Evolutionary conservation across 2,888 invertebrate genomes (phyloP).

Genomic region (Agrypnus murinus): DNA sequence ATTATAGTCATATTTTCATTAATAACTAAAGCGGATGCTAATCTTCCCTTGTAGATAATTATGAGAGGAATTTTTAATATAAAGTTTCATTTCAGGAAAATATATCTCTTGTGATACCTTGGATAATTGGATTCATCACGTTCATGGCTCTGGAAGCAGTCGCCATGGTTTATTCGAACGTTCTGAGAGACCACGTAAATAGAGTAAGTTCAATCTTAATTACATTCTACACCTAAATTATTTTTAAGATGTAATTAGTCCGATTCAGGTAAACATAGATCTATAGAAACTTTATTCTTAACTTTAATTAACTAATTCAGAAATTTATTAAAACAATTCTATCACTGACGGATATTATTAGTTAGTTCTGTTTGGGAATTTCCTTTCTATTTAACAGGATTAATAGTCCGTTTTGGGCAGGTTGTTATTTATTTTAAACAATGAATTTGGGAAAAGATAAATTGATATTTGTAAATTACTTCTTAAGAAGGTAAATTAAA

Average conservation of each 20-base stretch:
- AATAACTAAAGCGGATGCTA: background rate
- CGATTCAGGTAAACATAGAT: background rate
- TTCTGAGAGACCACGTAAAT: conserved; percentile 87
- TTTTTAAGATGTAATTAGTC: conserved; percentile 9
- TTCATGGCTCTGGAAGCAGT: conserved; percentile 88
- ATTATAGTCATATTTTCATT: background rate
- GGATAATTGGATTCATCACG: conserved; percentile 87
- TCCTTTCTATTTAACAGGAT: no score
- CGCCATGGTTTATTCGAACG: conserved; percentile 88
- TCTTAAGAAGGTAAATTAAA: conserved; percentile 14
- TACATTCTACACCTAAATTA: conserved; percentile 19
- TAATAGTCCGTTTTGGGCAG: no score
- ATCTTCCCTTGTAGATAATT: conserved; percentile 3
- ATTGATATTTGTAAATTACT: conserved; percentile 16
- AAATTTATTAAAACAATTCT: background rate
- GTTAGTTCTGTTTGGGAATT: background rate
- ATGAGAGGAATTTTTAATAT: background rate
- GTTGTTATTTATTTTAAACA: background rate
- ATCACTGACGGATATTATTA: conserved; percentile 1
- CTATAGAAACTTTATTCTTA: background rate
- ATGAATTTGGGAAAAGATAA: conserved; percentile 2
- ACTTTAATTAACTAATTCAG: conserved; percentile 7
- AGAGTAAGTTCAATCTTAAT: conserved; percentile 74
- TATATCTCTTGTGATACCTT: conserved; percentile 82
- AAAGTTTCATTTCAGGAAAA: conserved; percentile 78